Conservation (phyloP, 2,888 invertebrate species). For the Nomada fabriciana region DNA sequence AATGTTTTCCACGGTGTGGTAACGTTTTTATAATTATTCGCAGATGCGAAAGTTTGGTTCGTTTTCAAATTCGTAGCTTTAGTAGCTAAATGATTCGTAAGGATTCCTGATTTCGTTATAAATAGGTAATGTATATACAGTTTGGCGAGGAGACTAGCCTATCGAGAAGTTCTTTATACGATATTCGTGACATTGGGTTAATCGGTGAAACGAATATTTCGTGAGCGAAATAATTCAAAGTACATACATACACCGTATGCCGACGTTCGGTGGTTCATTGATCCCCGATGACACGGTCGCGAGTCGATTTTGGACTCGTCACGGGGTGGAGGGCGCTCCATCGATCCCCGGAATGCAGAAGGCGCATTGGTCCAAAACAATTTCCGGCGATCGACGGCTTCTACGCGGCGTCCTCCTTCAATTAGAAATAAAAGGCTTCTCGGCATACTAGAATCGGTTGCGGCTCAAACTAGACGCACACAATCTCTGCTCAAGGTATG, state of each 20-base stretch:
- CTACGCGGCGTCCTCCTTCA: constrained; percentile 50
- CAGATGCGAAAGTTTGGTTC: too few species aligned
- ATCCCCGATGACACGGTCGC: constrained; percentile 20
- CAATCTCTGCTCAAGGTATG: neutral
- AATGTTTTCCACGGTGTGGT: neutral
- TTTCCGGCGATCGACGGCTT: constrained; percentile 37
- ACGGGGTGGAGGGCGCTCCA: constrained; percentile 16
- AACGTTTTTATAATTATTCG: too few species aligned
- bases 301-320: constrained; percentile 12
- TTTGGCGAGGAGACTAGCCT: neutral
- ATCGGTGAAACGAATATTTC: constrained; percentile 11
- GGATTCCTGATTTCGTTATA: too few species aligned
- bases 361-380: constrained; percentile 44
- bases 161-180: neutral
- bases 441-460: neutral
- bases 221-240: constrained; percentile 22
- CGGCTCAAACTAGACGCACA: neutral
- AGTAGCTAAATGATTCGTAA: too few species aligned
- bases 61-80: too few species aligned
- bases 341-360: constrained; percentile 19
- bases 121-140: neutral
- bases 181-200: constrained; percentile 3
- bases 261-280: constrained; percentile 5
- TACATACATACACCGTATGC: neutral
- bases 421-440: constrained; percentile 48